Percentiles rank a stretch among this genome's conserved stretches.
Evolutionary conservation across 1,140 invertebrate genomes (phyloP).

Genomic region (Tetranychus cinnabarinus): DNA sequence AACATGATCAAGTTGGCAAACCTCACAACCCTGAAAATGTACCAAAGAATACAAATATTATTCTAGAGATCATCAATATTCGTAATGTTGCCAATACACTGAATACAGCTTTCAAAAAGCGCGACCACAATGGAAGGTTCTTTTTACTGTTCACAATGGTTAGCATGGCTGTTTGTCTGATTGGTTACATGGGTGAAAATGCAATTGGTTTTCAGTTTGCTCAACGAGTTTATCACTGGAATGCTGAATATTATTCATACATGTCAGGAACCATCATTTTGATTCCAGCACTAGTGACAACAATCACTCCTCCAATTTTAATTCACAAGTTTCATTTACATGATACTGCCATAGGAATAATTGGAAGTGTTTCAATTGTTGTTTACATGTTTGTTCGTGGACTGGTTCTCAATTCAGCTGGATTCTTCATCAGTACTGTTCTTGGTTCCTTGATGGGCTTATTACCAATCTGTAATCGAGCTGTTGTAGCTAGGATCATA

Average conservation of each 20-base stretch:
- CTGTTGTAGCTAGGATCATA: slow-evolving; percentile 1
- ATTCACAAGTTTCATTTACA: slow-evolving; percentile 3
- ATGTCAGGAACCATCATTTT: not conserved
- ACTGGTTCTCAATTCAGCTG: not conserved
- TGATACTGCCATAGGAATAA: not conserved
- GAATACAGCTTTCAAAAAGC: not conserved
- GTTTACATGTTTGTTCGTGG: not conserved
- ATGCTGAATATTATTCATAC: slow-evolving; percentile 2
- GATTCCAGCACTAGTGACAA: not conserved
- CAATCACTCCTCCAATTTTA: not conserved
- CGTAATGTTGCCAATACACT: too few relatives aligned
- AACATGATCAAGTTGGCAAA: too few relatives aligned
- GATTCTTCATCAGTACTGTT: not conserved
- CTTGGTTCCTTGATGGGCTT: not conserved
- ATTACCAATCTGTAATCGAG: not conserved
- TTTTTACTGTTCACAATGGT: not conserved
- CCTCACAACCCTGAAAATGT: too few relatives aligned
- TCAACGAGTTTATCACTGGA: slow-evolving; percentile 5
- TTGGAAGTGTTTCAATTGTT: not conserved
- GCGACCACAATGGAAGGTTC: not conserved
- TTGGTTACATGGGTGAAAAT: not conserved
- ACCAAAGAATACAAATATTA: too few relatives aligned
- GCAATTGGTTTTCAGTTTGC: slow-evolving; percentile 5
- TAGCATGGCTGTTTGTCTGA: not conserved
- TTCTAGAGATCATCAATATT: too few relatives aligned